Percentiles rank a stretch among this genome's conserved stretches.
phyloP scores from a whole-genome alignment of 2,888 invertebrate species.

The Barypeithes pellucidus region DNA sequence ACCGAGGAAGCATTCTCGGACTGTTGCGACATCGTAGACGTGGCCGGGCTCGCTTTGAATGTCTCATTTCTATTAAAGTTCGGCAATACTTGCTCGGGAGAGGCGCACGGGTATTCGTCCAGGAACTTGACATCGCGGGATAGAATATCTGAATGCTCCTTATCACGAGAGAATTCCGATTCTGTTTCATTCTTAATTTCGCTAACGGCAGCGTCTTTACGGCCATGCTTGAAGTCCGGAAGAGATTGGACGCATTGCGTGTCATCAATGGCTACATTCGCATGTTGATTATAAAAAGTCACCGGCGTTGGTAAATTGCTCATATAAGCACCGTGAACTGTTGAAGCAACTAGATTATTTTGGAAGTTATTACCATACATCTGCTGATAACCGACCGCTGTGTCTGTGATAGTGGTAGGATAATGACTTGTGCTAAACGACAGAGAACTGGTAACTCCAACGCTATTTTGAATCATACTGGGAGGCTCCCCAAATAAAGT shows the following conservation, averaged over 20 bases:
- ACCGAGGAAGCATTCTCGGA: constrained; percentile 4
- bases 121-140: background rate
- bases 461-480: background rate
- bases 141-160: constrained; percentile 5
- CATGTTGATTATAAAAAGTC: constrained; percentile 2
- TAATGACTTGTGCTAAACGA: background rate
- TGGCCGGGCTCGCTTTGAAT: constrained; percentile 1
- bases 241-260: background rate
- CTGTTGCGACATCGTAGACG: constrained; percentile 11
- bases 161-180: background rate
- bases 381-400: background rate
- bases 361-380: constrained; percentile 7
- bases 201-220: background rate
- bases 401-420: background rate
- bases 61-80: constrained; percentile 16
- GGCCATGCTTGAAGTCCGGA: background rate
- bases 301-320: background rate
- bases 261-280: background rate
- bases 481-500: background rate
- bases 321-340: background rate
- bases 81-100: constrained; percentile 6
- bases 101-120: constrained; percentile 10
- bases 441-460: background rate
- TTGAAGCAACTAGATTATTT: background rate
- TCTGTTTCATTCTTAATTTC: background rate